phyloP scores from a whole-genome alignment of 2,113 vertebrate genomes.

The Felis chaus region DNA sequence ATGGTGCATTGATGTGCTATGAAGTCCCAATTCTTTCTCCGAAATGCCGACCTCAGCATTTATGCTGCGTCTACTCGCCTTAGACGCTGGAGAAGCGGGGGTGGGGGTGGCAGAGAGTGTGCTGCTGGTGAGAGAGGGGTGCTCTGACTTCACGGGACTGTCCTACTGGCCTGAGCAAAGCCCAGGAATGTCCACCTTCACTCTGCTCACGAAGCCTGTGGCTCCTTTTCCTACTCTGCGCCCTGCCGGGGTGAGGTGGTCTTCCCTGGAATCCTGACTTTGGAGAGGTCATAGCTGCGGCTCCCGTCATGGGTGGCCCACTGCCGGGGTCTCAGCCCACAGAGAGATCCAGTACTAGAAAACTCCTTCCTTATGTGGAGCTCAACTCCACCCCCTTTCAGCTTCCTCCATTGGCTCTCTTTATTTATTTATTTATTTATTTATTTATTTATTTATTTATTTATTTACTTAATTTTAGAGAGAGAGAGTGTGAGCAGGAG shows the following conservation, averaged over 20 bases:
- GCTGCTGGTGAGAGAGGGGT: background rate
- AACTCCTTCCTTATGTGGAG: background rate
- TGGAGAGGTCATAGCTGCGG: background rate
- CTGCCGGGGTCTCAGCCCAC: background rate
- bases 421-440: background rate
- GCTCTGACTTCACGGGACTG: too few species aligned
- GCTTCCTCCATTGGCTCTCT: background rate
- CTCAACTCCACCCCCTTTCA: background rate
- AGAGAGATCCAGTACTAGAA: background rate
- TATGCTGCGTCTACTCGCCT: background rate
- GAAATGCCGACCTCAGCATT: background rate
- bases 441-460: background rate
- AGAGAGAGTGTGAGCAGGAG: too few species aligned
- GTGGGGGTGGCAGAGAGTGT: background rate
- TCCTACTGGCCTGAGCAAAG: background rate
- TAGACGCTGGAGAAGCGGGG: background rate
- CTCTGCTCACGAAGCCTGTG: background rate
- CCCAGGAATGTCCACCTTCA: background rate
- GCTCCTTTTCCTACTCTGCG: background rate
- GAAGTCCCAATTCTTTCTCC: background rate
- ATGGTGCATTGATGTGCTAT: accelerated
- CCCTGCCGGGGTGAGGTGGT: background rate
- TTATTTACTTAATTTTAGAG: too few species aligned
- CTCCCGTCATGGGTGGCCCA: background rate
- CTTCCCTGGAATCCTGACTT: background rate